Evolutionary conservation across 2,797 vertebrate genomes (phyloP), one percentile per base, ranked within the genome.

Genomic region (Synanceia verrucosa): DNA sequence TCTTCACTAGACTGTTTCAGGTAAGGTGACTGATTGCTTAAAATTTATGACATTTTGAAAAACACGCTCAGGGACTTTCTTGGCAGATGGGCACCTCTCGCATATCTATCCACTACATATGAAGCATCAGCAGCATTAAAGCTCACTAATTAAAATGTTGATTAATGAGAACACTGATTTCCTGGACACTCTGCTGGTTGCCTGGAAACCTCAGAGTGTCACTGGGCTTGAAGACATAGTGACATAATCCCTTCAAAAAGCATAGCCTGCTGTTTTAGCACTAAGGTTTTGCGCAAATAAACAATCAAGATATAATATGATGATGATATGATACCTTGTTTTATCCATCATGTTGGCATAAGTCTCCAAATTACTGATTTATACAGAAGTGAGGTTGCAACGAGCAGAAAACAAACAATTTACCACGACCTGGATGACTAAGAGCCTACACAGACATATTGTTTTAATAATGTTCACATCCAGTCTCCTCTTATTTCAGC

Each of bases 1-100:
- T 96, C 86, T 97, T 97, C 85, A 96, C 96, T 1, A 91, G 95
- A 24, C 94, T 97, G 39, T 97, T 97, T 88, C 95, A 97, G 96
- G 96, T 97, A 82, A 72, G 29, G 2, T 9, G 19, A 47, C 9
- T n/a, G 14, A 59, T 60, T 16, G 28, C 5, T 24, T 23, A 51
- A 37, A 44, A n/a, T n/a, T n/a, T n/a, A n/a, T n/a, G 4, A 60
- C 16, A 18, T 19, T 31, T 39, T 18, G 1, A 1, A 4, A 14
- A 24, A 26, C n/a, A 28, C 0, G 1, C 12, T 53, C 29, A 4
- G 9, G 2, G 0, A 0, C 14, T 57, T 41, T 11, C 21, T 31
- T 57, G 34, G 6, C 9, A 41, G 10, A 61, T 29, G 34, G 12
- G 21, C 1, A 26, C 8, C 12, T 21, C 4, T 8, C 21, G 43